Conservation (phyloP, 2,797 vertebrate genomes). For the Cuniculus paca region DNA sequence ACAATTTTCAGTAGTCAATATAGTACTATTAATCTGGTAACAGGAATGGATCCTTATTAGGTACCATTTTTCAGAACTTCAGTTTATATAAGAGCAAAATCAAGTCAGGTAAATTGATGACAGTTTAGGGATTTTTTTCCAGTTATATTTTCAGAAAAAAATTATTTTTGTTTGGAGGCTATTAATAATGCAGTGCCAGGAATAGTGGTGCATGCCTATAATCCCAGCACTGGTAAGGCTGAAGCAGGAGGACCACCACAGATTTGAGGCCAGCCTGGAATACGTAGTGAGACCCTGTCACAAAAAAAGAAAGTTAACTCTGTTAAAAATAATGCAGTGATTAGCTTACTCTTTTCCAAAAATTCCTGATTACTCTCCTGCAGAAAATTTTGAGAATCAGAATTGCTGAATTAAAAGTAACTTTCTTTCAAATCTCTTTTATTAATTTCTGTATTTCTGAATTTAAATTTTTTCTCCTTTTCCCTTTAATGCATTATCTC, state of each 20-base stretch:
- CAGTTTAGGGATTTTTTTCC: neutral
- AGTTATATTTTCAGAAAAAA: neutral
- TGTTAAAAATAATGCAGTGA: neutral
- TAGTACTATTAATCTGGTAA: neutral
- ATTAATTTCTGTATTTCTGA: neutral
- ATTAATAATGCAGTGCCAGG: neutral
- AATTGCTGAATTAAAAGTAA: neutral
- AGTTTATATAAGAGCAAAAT: slow-evolving; percentile 29
- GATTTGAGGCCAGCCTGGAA: neutral
- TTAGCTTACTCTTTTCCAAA: neutral
- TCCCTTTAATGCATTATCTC: neutral
- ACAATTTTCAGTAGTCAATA: neutral
- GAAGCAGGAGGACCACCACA: neutral
- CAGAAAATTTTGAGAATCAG: neutral
- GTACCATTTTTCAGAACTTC: neutral
- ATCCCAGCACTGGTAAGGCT: neutral
- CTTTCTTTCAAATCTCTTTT: neutral
- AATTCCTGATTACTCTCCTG: neutral
- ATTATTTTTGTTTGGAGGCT: neutral
- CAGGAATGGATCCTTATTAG: neutral
- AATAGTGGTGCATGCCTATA: neutral
- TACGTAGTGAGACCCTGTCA: neutral
- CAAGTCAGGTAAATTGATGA: neutral
- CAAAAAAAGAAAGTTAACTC: neutral
- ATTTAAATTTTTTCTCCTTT: neutral